Evolutionary conservation across 2,113 vertebrate genomes (phyloP).

Genomic region (Cavia aperea): DNA sequence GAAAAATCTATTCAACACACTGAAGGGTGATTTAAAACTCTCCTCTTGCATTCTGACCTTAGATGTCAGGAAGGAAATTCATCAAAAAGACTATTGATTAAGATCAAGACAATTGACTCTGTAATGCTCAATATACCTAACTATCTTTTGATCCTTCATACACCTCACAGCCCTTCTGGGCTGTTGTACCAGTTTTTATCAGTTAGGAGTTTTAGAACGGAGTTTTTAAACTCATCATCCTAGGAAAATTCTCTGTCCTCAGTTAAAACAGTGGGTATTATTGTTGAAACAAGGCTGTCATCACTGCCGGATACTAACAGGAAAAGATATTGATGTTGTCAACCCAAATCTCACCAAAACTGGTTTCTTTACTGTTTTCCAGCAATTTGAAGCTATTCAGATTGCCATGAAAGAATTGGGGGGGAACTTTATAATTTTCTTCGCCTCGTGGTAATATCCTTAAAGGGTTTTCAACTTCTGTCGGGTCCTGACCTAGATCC

Average conservation of each 20-base stretch:
- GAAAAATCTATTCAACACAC: neutral
- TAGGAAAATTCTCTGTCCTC: neutral
- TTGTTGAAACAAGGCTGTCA: neutral
- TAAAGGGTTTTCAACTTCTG: neutral
- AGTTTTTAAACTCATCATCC: neutral
- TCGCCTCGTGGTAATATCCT: neutral
- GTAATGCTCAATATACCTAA: neutral
- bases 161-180: neutral
- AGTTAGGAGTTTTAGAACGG: neutral
- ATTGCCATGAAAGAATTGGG: neutral
- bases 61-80: neutral
- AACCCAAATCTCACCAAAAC: neutral
- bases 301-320: neutral
- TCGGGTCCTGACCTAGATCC: too few species aligned
- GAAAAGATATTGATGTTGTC: neutral
- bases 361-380: neutral
- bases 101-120: neutral
- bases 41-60: neutral
- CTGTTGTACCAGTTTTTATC: neutral
- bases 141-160: neutral
- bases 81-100: neutral
- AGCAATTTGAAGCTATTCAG: neutral
- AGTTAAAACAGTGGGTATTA: neutral
- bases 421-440: neutral
- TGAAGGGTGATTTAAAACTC: neutral